A percentile compares a stretch with the other conserved stretches of the same genome.
phyloP scores from a whole-genome alignment of 2,888 invertebrate species.

The Isoperla grammatica region DNA sequence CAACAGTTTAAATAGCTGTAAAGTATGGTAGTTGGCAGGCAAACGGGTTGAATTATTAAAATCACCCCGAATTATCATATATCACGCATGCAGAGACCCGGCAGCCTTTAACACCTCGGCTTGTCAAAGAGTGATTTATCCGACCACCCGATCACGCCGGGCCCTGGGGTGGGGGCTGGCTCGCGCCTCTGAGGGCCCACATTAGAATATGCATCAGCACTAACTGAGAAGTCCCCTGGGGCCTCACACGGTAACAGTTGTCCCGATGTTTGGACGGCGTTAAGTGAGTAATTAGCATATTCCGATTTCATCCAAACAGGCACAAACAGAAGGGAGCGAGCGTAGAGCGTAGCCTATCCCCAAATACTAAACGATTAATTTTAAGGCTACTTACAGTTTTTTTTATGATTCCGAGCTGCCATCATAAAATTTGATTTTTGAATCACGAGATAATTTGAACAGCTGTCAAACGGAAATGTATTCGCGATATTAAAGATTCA shows the following conservation, averaged over 20 bases:
- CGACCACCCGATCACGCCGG: constrained; percentile 7
- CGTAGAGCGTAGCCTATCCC: no score
- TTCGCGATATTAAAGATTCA: no score
- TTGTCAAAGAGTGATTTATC: constrained; percentile 17
- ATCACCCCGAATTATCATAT: constrained; percentile 6
- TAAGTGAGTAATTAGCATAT: constrained; percentile 6
- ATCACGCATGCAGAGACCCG: neutral
- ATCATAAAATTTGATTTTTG: no score
- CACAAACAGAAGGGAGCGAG: no score
- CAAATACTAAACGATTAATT: no score
- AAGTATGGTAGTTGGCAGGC: neutral
- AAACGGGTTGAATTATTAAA: constrained; percentile 1
- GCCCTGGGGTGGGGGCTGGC: neutral
- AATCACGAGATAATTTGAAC: no score
- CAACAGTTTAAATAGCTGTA: neutral
- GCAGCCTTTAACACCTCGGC: constrained; percentile 7
- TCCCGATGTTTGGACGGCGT: neutral
- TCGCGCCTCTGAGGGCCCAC: neutral
- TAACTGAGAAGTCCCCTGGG: neutral
- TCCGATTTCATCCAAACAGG: no score
- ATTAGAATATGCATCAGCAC: neutral
- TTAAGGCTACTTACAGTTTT: no score
- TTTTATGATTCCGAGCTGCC: no score
- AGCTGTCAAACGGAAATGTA: no score
- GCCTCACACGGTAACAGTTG: neutral